These are phyloP conservation scores for Eristalinus sepulchralis DNA, from an alignment of 2,888 invertebrate genomes.

Conservation along the genomic window DNA sequence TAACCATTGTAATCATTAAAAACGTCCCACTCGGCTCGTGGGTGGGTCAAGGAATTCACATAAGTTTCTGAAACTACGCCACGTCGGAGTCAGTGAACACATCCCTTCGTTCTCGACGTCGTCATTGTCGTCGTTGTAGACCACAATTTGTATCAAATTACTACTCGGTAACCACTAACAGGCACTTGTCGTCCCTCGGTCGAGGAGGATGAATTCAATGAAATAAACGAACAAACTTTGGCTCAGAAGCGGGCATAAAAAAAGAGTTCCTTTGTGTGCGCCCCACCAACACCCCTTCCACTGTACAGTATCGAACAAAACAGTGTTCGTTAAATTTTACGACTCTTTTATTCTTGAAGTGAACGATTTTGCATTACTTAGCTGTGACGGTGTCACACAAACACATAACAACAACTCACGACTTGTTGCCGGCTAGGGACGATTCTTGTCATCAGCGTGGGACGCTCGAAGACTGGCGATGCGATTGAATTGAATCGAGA, in stretches of 20 bases:
- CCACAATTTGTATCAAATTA: constrained; percentile 23
- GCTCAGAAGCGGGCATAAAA: neutral
- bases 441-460: neutral
- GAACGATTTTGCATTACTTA: constrained; percentile 44
- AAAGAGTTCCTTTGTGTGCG: neutral
- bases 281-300: neutral
- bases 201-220: neutral
- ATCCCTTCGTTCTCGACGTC: neutral
- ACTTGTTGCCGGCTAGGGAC: constrained; percentile 30
- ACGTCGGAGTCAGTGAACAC: neutral
- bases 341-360: constrained; percentile 8
- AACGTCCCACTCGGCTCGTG: neutral
- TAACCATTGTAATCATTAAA: neutral
- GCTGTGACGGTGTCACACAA: neutral
- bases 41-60: neutral
- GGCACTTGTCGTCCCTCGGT: neutral
- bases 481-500: neutral
- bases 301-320: constrained; percentile 15
- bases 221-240: constrained; percentile 5
- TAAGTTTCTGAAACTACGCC: neutral
- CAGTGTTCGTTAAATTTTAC: constrained; percentile 37
- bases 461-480: neutral
- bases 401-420: constrained; percentile 2
- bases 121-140: neutral
- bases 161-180: constrained; percentile 9